These are phyloP conservation scores for Takifugu flavidus DNA, from an alignment of 2,113 vertebrate genomes.

Conservation along the genomic window DNA sequence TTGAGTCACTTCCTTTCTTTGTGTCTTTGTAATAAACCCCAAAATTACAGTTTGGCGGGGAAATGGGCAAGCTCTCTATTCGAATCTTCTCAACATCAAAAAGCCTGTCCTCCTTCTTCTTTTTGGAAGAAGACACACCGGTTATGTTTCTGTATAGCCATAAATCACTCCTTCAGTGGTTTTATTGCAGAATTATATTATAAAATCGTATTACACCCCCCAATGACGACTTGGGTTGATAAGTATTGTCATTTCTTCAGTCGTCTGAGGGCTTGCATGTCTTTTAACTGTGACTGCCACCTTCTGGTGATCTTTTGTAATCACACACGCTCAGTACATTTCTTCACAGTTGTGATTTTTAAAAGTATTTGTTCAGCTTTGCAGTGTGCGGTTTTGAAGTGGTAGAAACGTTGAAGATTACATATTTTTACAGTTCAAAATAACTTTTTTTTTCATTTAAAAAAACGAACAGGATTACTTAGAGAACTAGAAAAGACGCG, in stretches of 20 bases:
- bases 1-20: conserved; percentile 35
- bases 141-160: conserved; percentile 1
- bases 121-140: background rate
- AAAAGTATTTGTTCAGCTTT: too few species aligned
- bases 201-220: background rate
- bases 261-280: too few species aligned
- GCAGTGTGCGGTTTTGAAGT: too few species aligned
- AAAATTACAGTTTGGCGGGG: conserved; percentile 29
- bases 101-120: conserved; percentile 13
- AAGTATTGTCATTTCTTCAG: too few species aligned
- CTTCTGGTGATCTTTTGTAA: conserved; percentile 24
- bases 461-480: too few species aligned
- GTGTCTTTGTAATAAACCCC: conserved; percentile 23
- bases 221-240: too few species aligned
- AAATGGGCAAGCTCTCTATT: conserved; percentile 27
- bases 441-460: too few species aligned
- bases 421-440: too few species aligned
- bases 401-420: too few species aligned
- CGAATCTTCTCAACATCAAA: conserved; percentile 23
- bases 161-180: conserved; percentile 13
- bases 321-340: background rate
- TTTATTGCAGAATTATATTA: conserved; percentile 3
- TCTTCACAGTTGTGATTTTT: too few species aligned
- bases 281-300: conserved; percentile 39
- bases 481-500: too few species aligned